Evolutionary conservation across 2,797 vertebrate species (phyloP).

Genomic region (Urosaurus nigricauda): DNA sequence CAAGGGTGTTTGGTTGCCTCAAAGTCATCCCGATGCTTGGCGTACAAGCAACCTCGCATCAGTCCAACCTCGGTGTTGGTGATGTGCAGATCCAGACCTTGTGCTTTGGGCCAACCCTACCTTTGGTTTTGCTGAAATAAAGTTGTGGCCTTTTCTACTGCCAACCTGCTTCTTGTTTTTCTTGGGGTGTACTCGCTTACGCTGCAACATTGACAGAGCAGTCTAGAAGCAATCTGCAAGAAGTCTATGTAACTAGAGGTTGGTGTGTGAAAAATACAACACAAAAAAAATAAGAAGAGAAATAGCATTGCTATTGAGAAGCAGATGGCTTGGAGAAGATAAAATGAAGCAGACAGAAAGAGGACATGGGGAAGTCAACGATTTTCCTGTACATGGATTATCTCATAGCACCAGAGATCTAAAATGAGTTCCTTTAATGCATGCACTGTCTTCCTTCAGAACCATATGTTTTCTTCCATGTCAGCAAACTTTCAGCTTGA

Average conservation of each 20-base stretch:
- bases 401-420: neutral
- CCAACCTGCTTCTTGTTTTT: no score
- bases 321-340: neutral
- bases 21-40: no score
- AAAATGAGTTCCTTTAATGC: neutral
- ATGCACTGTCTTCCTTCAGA: neutral
- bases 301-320: neutral
- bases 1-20: no score
- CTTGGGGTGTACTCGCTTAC: no score
- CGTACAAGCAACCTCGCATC: no score
- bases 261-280: neutral
- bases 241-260: neutral
- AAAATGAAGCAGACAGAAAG: neutral
- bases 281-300: neutral
- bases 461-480: neutral
- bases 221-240: neutral
- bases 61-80: no score
- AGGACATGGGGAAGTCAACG: neutral
- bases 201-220: neutral
- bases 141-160: no score
- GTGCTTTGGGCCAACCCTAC: no score
- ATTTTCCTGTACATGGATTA: neutral
- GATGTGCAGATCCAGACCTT: no score
- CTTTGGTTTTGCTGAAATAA: no score
- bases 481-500: neutral